Evolutionary conservation across 2,888 invertebrate genomes (phyloP).

Genomic region (Nomada goodeniana): DNA sequence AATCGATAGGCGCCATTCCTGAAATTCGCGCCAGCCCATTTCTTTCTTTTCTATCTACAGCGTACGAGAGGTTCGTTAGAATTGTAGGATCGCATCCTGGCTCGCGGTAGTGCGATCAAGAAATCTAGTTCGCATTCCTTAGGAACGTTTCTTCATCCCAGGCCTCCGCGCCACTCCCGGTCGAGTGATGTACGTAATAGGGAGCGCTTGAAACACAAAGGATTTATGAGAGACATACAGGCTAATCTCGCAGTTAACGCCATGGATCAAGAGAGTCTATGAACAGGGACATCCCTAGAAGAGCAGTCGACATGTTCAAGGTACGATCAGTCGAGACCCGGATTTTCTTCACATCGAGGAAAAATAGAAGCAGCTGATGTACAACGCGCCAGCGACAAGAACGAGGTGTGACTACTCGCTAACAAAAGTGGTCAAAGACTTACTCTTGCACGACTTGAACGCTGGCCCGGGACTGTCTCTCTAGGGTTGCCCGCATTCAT

Average conservation of each 20-base stretch:
- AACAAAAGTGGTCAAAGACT: slow-evolving; percentile 76
- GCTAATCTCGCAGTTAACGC: slow-evolving; percentile 76
- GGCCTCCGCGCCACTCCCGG: slow-evolving; percentile 77
- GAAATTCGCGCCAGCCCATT: slow-evolving; percentile 72
- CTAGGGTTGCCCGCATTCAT: slow-evolving; percentile 79
- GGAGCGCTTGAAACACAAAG: slow-evolving; percentile 77
- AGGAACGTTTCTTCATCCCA: slow-evolving; percentile 76
- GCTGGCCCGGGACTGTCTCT: slow-evolving; percentile 77
- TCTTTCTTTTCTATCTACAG: slow-evolving; percentile 69
- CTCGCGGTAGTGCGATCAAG: slow-evolving; percentile 75
- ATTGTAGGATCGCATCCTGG: slow-evolving; percentile 74
- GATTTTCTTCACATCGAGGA: slow-evolving; percentile 45
- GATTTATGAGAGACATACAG: slow-evolving; percentile 74
- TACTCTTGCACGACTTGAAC: slow-evolving; percentile 78
- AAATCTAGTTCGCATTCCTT: slow-evolving; percentile 76
- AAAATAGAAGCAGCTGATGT: slow-evolving; percentile 62
- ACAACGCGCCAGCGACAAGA: slow-evolving; percentile 69
- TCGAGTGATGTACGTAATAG: slow-evolving; percentile 76
- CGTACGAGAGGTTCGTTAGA: slow-evolving; percentile 72
- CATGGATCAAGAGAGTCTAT: slow-evolving; percentile 78
- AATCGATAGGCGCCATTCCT: slow-evolving; percentile 71
- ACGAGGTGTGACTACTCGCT: slow-evolving; percentile 75
- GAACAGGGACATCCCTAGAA: slow-evolving; percentile 75
- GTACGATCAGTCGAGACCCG: slow-evolving; percentile 75
- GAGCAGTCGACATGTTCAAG: slow-evolving; percentile 76